Base-by-base conservation (phyloP, 1,140 invertebrate genomes). In the Gonatopus flavifemur region DNA sequence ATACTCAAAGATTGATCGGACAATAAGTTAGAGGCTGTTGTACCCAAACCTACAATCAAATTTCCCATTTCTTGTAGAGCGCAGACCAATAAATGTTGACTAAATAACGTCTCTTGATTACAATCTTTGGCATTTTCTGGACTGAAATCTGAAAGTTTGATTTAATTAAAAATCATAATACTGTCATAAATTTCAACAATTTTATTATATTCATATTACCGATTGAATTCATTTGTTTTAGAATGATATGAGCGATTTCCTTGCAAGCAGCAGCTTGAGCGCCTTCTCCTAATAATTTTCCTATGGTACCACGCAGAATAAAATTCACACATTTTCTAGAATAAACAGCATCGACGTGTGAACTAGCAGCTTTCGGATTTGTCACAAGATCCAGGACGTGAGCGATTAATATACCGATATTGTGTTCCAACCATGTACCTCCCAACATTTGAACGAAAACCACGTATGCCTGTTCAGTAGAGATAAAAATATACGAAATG, bases 271-370 rank as follows among this genome's bases (percentile, higher is more conserved):
- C 89, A 31, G 93, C 88, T 79, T 99, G 97, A 36, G 95, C 94
- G 66, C 96, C 96, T 80, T 99, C 97, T 0, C 94, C 90, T 1
- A 99, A 82, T 82, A 98, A 88, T 70, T 91, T 89, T 5, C 96
- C 96, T 24, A 98, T 82, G 2, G 94, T 88, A 47, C 91, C 89
- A 28, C 93, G 83, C 32, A 98, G 80, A 64, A 99, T 96, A 70
- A 97, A 99, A 67, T 90, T 93, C 35, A 99, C 91, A 73, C 97
- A 99, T 77, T 98, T 97, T 54, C 97, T 82, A 1, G 95, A 97
- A 76, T 98, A 98, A 3, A 99, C 94, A 22, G 94, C 94, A 77
- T 99, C 97, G 5, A 98, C 92, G 70, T 98, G 96, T 0, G 93
- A 93, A 9, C 90, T 90, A 0, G 93, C 91, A 10, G 93, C 91